Base-by-base conservation (phyloP, 1,140 invertebrate species). In the Chlorops oryzae region DNA sequence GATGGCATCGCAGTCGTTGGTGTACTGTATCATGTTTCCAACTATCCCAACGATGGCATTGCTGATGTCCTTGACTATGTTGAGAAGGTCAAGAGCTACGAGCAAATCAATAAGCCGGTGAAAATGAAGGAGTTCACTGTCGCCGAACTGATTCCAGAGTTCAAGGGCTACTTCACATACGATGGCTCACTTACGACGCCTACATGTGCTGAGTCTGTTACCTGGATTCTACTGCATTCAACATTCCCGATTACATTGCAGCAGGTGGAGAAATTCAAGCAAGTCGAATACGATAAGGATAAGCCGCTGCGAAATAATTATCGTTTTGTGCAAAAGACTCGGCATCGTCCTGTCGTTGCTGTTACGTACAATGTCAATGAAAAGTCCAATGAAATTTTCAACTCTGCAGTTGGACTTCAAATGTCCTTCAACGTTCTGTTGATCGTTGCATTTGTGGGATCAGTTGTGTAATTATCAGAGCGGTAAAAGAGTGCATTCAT, bases 141-240 rank as follows among this genome's bases (percentile, higher is more conserved):
- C 3, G 55, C 52, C 5, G 62, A 74, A 13, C 64, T 83, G 21
- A 47, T 84, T 17, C 81, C 82, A 5, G 70, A 68, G 39, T 73
- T 80, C 58, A 72, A 68, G 2, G 73, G 67, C 1, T 85, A 80
- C 65, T 88, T 79, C 61, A 73, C 79, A 2, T 90, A 90, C 59
- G 59, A 77, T 4, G 87, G 87, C 3, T 88, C 86, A 0, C 69
- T 90, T 32, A 90, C 87, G 2, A 88, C 87, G 5, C 87, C 87
- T 2, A 73, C 69, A 2, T 90, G 87, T 55, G 77, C 78, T 35
- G 85, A 89, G 62, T 75, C 77, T 18, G 85, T 90, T 2, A 77
- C 78, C 2, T 90, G 87, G 87, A 84, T 83, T 5, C 74, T 90
- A 3, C 77, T 88, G 47, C 74, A 78, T 2, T 70, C 80, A 28